Evolutionary conservation across 2,113 vertebrate species (phyloP).

Genomic region (Polypterus senegalus): DNA sequence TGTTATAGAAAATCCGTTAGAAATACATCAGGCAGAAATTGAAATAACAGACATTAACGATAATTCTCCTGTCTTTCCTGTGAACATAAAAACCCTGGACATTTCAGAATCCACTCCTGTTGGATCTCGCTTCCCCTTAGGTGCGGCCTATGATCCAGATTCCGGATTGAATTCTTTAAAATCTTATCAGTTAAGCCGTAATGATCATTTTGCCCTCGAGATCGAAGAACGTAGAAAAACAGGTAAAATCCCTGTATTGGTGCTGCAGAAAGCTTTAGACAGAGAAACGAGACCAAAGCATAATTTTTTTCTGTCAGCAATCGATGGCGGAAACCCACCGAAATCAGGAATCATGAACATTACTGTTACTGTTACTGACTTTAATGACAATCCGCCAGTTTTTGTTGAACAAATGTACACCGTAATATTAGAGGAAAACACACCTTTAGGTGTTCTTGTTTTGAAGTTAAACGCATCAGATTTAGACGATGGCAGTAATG

Average conservation of each 20-base stretch:
- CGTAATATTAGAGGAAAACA: constrained; percentile 21
- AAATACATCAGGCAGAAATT: constrained; percentile 4
- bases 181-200: neutral
- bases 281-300: constrained; percentile 1
- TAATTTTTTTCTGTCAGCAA: neutral
- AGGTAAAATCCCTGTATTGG: neutral
- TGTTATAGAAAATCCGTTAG: constrained; percentile 8
- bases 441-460: constrained; percentile 18
- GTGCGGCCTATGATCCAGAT: neutral
- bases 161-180: neutral
- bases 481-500: constrained; percentile 23
- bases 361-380: neutral
- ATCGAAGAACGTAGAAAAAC: neutral
- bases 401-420: constrained; percentile 33
- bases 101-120: constrained; percentile 1
- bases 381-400: constrained; percentile 35
- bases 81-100: neutral
- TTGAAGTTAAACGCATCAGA: constrained; percentile 27
- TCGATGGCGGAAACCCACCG: neutral
- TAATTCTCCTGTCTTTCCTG: neutral
- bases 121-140: constrained; percentile 1
- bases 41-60: constrained; percentile 3
- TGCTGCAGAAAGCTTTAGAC: neutral
- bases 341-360: neutral
- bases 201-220: neutral